Conservation (phyloP, 2,797 vertebrate genomes). For the Myotis myotis region DNA sequence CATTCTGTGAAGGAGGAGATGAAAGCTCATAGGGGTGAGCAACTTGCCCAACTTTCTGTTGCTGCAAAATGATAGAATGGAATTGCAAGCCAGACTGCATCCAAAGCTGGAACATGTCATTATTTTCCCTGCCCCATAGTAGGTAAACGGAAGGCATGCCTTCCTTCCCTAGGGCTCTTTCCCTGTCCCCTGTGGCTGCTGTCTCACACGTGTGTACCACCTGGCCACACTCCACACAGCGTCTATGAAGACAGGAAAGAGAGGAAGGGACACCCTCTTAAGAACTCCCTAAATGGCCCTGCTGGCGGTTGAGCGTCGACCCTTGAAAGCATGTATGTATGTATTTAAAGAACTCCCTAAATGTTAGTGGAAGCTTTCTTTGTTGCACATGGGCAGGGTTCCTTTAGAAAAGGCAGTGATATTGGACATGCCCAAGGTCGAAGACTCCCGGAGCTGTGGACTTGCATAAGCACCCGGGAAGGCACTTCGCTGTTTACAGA, state of each 20-base stretch:
- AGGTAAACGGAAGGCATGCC: neutral
- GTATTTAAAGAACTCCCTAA: neutral
- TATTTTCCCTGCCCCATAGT: rapidly evolving
- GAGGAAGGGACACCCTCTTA: neutral
- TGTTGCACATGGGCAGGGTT: neutral
- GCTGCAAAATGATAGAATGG: neutral
- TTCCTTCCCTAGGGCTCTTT: neutral
- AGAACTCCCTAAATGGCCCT: neutral
- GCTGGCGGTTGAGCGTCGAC: no score
- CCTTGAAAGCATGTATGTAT: no score
- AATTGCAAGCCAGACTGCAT: neutral
- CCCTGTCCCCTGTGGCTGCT: neutral
- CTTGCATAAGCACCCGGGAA: conserved; percentile 22
- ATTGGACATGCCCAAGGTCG: conserved; percentile 41
- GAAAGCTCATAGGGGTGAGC: neutral
- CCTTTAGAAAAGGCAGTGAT: conserved; percentile 28
- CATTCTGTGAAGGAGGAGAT: neutral
- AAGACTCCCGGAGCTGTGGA: conserved; percentile 60
- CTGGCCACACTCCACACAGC: no score
- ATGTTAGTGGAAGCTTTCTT: neutral
- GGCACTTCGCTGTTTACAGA: no score
- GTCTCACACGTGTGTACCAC: no score
- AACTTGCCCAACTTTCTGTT: neutral
- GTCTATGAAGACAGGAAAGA: neutral
- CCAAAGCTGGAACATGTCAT: neutral